Evolutionary conservation across 2,888 invertebrate genomes (phyloP).

Genomic region (Rhagophthalmus giganteus): DNA sequence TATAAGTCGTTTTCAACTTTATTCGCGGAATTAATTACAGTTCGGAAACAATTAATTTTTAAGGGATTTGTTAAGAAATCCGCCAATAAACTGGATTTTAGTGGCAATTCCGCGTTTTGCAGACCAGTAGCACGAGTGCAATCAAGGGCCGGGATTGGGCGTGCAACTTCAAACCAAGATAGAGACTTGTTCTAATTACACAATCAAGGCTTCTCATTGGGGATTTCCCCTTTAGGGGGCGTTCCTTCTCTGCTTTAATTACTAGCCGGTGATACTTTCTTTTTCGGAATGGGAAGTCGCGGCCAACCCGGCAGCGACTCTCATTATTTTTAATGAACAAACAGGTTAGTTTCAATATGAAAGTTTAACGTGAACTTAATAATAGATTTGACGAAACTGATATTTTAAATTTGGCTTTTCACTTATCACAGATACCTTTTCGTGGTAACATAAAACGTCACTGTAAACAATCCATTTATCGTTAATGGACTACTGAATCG

Average conservation of each 20-base stretch:
- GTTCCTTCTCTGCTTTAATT: slow-evolving; percentile 52
- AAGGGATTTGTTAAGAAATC: slow-evolving; percentile 10
- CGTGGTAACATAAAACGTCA: slow-evolving; percentile 37
- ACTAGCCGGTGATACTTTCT: slow-evolving; percentile 42
- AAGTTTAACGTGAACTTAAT: neutral
- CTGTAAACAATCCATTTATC: slow-evolving; percentile 40
- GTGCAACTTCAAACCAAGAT: slow-evolving; percentile 43
- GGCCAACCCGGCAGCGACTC: slow-evolving; percentile 12
- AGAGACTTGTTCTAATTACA: slow-evolving; percentile 55
- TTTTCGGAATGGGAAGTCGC: slow-evolving; percentile 11
- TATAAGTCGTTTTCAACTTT: no score
- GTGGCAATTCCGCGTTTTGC: slow-evolving; percentile 26
- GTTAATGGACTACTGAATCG: slow-evolving; percentile 40
- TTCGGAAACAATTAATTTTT: neutral
- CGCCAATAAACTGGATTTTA: slow-evolving; percentile 19
- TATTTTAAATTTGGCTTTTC: slow-evolving; percentile 23
- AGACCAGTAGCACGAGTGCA: slow-evolving; percentile 47
- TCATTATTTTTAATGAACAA: slow-evolving; percentile 3
- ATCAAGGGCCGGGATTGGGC: slow-evolving; percentile 49
- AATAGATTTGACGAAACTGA: slow-evolving; percentile 1
- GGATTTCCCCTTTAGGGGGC: slow-evolving; percentile 43
- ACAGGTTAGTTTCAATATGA: neutral
- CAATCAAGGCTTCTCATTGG: slow-evolving; percentile 54
- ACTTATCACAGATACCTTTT: slow-evolving; percentile 28
- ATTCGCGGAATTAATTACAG: no score